phyloP scores from a whole-genome alignment of 2,888 invertebrate genomes.

The Dryobotodes eremita region DNA sequence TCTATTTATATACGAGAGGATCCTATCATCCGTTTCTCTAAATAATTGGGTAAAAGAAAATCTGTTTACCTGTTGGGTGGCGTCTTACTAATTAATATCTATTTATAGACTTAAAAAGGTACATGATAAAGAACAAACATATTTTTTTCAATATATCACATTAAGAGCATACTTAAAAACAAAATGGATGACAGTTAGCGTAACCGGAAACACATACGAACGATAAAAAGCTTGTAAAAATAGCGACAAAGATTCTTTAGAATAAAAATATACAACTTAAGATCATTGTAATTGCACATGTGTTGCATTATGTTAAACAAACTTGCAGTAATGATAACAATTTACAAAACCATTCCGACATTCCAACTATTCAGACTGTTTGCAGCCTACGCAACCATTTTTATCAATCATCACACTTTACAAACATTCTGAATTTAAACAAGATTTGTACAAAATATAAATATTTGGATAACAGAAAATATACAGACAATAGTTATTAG shows the following conservation, averaged over 20 bases:
- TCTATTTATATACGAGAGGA: constrained; percentile 4
- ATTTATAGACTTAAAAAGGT: too few relatives aligned
- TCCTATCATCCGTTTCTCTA: not conserved
- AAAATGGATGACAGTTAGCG: not conserved
- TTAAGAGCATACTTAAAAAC: not conserved
- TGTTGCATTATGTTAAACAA: constrained; percentile 2
- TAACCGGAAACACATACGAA: not conserved
- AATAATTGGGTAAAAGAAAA: constrained; percentile 1
- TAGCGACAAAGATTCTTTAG: not conserved
- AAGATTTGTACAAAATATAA: constrained; percentile 18
- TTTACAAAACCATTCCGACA: constrained; percentile 11
- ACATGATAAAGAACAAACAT: not conserved
- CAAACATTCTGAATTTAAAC: constrained; percentile 32
- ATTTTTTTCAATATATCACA: not conserved
- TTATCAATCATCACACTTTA: constrained; percentile 37
- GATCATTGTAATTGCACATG: not conserved
- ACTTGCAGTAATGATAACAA: constrained; percentile 22
- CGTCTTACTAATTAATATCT: not conserved
- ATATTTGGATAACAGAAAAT: constrained; percentile 23
- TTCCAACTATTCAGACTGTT: constrained; percentile 12
- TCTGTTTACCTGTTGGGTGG: not conserved
- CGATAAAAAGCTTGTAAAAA: not conserved
- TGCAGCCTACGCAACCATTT: constrained; percentile 40
- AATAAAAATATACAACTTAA: not conserved
- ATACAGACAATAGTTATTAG: constrained; percentile 21